A percentile compares a stretch with the other conserved stretches of the same genome.
Evolutionary conservation across 2,113 vertebrate genomes (phyloP).

Genomic region (Megaceryle maxima): DNA sequence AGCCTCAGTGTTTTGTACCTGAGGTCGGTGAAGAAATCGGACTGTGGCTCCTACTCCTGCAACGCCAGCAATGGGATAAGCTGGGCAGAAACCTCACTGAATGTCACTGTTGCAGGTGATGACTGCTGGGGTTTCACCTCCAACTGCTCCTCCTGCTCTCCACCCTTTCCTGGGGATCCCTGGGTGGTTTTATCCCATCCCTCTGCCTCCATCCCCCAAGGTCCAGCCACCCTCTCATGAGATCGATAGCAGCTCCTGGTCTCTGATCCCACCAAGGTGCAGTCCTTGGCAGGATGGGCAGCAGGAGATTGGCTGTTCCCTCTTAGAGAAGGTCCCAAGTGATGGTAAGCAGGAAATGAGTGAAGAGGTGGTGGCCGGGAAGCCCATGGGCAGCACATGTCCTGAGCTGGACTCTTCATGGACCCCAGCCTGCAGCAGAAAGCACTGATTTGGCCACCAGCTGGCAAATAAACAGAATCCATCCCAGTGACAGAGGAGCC

Average conservation of each 20-base stretch:
- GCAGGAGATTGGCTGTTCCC: not conserved
- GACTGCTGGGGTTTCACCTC: not conserved
- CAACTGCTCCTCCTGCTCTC: not conserved
- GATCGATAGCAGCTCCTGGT: not conserved
- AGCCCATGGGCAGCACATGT: rapidly evolving
- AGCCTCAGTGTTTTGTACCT: not conserved
- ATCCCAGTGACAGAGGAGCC: too few species aligned
- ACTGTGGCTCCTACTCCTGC: conserved; percentile 56
- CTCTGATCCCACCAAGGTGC: not conserved
- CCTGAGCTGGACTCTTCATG: not conserved
- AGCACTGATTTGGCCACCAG: not conserved
- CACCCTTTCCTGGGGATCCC: not conserved
- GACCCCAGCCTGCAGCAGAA: not conserved
- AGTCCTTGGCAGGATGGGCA: not conserved
- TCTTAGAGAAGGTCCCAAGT: not conserved
- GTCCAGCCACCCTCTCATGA: rapidly evolving
- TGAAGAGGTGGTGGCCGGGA: rapidly evolving
- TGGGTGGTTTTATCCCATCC: not conserved
- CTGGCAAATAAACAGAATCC: not conserved
- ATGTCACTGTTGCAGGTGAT: not conserved
- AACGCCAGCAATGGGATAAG: conserved; percentile 12
- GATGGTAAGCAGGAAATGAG: not conserved
- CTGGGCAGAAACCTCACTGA: conserved; percentile 33
- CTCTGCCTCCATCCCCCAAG: not conserved
- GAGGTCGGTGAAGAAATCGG: not conserved